Evolutionary conservation across 2,113 vertebrate species (phyloP).

Genomic region (Dunckerocampus dactyliophorus): DNA sequence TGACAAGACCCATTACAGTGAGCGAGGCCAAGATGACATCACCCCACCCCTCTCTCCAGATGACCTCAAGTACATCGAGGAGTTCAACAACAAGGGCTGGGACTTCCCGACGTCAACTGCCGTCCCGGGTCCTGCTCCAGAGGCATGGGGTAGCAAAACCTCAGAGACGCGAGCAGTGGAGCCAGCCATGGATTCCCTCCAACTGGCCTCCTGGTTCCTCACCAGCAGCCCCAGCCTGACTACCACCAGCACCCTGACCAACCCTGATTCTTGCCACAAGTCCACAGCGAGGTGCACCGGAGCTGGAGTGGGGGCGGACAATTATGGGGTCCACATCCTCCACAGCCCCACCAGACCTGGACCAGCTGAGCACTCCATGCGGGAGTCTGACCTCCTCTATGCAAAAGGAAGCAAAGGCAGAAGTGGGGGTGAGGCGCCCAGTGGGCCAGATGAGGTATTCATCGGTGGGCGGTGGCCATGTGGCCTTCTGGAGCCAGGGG

Average conservation of each 20-base stretch:
- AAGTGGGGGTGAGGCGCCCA: conserved; percentile 56
- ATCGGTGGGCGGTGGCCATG: conserved; percentile 78
- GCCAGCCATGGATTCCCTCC: conserved; percentile 72
- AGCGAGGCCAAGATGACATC: conserved; percentile 77
- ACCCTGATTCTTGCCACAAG: conserved; percentile 87
- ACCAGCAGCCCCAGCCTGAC: conserved; percentile 94
- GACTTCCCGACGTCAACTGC: conserved; percentile 68
- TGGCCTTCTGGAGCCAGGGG: conserved; percentile 71
- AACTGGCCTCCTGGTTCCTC: conserved; percentile 87
- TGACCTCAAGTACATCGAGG: conserved; percentile 96
- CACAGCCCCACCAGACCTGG: conserved; percentile 77
- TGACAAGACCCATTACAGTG: conserved; percentile 78
- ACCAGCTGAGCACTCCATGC: conserved; percentile 62
- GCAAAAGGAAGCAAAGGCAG: conserved; percentile 76
- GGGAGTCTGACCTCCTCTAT: conserved; percentile 77
- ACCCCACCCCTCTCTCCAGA: conserved; percentile 95
- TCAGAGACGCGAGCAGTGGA: conserved; percentile 63
- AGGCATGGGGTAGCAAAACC: conserved; percentile 77
- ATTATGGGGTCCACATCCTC: conserved; percentile 77
- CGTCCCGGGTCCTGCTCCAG: conserved; percentile 57
- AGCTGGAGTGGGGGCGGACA: conserved; percentile 62
- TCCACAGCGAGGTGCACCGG: conserved; percentile 70
- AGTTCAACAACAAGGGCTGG: conserved; percentile 91
- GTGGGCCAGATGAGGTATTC: conserved; percentile 76
- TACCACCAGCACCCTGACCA: conserved; percentile 89